Base-by-base conservation (phyloP, 2,888 invertebrate species). In the Sialis lutaria region DNA sequence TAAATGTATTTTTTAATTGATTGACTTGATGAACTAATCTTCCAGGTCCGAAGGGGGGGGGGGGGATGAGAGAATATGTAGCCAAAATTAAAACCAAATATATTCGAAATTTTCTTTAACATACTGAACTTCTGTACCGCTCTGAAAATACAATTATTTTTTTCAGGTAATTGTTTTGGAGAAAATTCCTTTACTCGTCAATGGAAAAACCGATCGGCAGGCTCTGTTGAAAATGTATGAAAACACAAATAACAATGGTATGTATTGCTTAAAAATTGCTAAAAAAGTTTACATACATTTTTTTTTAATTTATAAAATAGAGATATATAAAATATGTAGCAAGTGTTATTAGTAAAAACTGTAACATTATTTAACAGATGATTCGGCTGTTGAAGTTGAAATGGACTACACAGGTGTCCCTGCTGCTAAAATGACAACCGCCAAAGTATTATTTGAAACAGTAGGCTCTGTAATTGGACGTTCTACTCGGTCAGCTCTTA, bases 121-220 rank as follows among this genome's bases (percentile, higher is more conserved):
- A n/a, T n/a, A n/a, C n/a, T n/a, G n/a, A n/a, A n/a, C n/a, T n/a
- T n/a, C n/a, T n/a, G n/a, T n/a, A n/a, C n/a, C n/a, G n/a, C n/a
- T 22, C 22, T 22, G 22, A 48, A 5, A 33, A 4, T 32, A 30
- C 40, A 42, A 7, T 32, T 22, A 49, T 44, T 44, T 42, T 45
- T 53, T 62, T 8, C 62, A 77, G 71, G 74, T 83, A 0, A 73
- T 85, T 13, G 66, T 82, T 1, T 64, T 88, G 8, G 81, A 86
- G 13, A 72, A 62, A n/a, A 73, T 91, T 46, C 90, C 90, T 0
- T 64, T 86, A 31, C 67, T 89, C 33, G 84, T 87, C 0, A 91
- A 90, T 59, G 91, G 90, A 0, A 91, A 91, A 67, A 81, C 82
- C 6, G 90, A 91, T 63, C 69, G 90, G 34, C 88, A 90, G 58